Evolutionary conservation across 1,140 invertebrate genomes (phyloP), one percentile per base, ranked within the genome.

Genomic region (Drosophila subpulchrella): DNA sequence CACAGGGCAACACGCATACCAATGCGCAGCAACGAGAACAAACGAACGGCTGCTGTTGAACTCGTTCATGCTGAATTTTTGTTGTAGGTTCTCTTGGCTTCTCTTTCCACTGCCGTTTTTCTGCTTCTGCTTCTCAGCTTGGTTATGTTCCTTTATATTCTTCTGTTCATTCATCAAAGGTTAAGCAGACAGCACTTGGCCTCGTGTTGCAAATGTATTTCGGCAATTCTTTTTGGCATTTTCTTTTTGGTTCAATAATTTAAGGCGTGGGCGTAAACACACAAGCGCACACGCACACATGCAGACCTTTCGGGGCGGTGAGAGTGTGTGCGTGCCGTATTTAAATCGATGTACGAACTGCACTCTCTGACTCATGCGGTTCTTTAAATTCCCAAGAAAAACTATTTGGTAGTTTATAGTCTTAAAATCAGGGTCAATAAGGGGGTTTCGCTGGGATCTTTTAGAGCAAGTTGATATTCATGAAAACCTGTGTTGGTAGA

Each of bases 41-140:
- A 75, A 85, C 51, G 67, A 76, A 42, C 58, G 54, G 59, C 71
- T 57, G 71, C 55, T 85, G 82, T 77, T 86, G 78, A 86, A 85
- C 82, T 85, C 83, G 78, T 86, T 88, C 65, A 71, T 78, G 75
- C 62, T 70, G 58, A 70, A 71, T 78, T 78, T 75, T 66, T 55
- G 38, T 75, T 55, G 55, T 77, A 42, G 61, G 59, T 83, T 82
- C 62, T 68, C 32, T 24, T 73, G 30, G 67, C 58, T 78, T 67
- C 54, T n/a, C 15, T 13, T 53, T 62, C 10, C 20, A 24, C 34
- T 36, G 32, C 41, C 36, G 39, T 63, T 55, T 36, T 34, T 32
- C 50, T 62, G 51, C 27, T 5, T 32, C 50, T 73, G 51, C 51
- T 53, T 39, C 48, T 50, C 54, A 38, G 30, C 53, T 50, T 62